Evolutionary conservation across 2,797 vertebrate species (phyloP).

Genomic region (Sarcoramphus papa): DNA sequence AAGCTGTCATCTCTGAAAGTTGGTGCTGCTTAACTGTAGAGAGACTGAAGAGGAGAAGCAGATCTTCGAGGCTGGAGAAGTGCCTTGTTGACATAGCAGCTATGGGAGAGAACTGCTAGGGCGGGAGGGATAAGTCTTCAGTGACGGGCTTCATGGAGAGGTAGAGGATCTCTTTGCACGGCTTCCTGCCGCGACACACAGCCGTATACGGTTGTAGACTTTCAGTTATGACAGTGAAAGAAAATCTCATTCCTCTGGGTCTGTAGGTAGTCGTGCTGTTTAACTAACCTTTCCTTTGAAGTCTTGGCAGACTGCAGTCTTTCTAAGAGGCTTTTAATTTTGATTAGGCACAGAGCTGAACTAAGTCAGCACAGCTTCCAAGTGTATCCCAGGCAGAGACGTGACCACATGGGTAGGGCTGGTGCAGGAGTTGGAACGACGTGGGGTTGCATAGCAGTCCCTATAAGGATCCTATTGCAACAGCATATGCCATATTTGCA

Average conservation of each 20-base stretch:
- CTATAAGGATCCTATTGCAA: neutral
- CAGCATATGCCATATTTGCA: neutral
- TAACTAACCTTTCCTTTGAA: conserved; percentile 37
- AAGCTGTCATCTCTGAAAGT: neutral
- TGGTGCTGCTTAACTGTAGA: neutral
- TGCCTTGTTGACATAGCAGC: neutral
- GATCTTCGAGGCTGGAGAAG: neutral
- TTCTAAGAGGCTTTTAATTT: conserved; percentile 28
- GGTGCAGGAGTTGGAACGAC: rapidly evolving
- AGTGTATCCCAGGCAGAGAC: neutral
- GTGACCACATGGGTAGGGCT: neutral
- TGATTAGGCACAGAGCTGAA: conserved; percentile 8
- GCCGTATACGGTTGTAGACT: neutral
- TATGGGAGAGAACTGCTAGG: neutral
- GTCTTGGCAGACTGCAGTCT: neutral
- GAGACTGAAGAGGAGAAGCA: neutral
- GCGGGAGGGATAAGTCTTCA: neutral
- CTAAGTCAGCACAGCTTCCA: neutral
- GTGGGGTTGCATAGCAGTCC: neutral
- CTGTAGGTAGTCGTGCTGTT: neutral
- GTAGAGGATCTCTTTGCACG: neutral
- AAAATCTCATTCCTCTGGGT: neutral
- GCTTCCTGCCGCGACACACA: neutral
- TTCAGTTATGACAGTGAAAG: neutral
- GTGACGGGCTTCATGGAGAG: neutral